Percentiles rank a stretch among this genome's conserved stretches.
Evolutionary conservation across 2,113 vertebrate genomes (phyloP).

Genomic region (Lasiurus borealis): DNA sequence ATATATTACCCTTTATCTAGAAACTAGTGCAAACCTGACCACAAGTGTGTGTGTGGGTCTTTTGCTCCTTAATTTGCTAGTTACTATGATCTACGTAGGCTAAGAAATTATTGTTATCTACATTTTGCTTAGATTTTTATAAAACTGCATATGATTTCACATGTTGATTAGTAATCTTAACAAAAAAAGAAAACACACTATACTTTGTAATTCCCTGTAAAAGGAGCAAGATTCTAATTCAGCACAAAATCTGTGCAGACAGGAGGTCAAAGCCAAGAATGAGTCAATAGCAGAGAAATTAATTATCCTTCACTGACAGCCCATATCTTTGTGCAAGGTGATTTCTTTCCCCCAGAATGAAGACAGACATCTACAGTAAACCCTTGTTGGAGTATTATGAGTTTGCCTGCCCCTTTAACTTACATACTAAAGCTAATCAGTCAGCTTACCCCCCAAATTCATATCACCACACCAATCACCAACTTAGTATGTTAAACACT

Average conservation of each 20-base stretch:
- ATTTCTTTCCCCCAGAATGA: background rate
- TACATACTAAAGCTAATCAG: background rate
- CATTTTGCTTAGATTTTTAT: constrained; percentile 55
- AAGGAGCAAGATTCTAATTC: background rate
- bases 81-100: background rate
- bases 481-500: background rate
- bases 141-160: constrained; percentile 34
- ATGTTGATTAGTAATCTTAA: constrained; percentile 36
- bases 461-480: background rate
- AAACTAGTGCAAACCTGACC: constrained; percentile 33
- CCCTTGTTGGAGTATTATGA: background rate
- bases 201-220: constrained; percentile 15
- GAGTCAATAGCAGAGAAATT: background rate
- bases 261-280: constrained; percentile 10
- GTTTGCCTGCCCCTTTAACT: background rate
- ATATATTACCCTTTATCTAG: constrained; percentile 20
- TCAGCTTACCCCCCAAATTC: background rate
- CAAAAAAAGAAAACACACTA: constrained; percentile 9
- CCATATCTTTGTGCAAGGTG: background rate
- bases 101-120: constrained; percentile 51
- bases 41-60: background rate
- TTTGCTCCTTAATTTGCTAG: constrained; percentile 43
- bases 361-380: background rate
- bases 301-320: background rate
- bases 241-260: background rate